phyloP scores from a whole-genome alignment of 2,797 vertebrate species.

The Arctocebus calabarensis region DNA sequence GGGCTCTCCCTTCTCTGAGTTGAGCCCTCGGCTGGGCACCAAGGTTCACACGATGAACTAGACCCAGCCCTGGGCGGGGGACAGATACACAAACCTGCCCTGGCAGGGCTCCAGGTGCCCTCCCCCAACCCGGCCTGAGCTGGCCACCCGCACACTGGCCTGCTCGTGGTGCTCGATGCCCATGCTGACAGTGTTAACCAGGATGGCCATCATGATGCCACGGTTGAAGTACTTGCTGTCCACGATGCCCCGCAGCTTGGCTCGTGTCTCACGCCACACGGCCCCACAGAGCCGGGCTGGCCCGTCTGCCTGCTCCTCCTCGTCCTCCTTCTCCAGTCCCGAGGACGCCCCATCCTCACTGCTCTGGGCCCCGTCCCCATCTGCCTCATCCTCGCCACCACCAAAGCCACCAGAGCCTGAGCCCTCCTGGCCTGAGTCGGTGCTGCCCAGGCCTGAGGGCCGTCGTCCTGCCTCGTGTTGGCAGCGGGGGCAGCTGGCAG shows the following conservation, averaged over 20 bases:
- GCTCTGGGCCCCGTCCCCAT: constrained; percentile 76
- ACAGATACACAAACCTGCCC: not conserved
- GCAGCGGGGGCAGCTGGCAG: constrained; percentile 92
- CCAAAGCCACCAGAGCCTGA: constrained; percentile 68
- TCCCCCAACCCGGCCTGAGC: accelerated
- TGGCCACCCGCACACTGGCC: constrained; percentile 85
- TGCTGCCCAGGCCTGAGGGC: constrained; percentile 81
- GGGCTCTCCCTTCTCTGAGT: not conserved
- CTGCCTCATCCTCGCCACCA: constrained; percentile 78
- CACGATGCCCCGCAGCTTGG: constrained; percentile 96
- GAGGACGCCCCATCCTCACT: constrained; percentile 83
- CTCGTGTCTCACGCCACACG: constrained; percentile 91
- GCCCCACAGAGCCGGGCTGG: constrained; percentile 86
- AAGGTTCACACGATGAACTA: accelerated
- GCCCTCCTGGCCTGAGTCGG: constrained; percentile 83
- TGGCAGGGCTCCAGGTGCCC: not conserved
- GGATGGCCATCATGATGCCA: constrained; percentile 97
- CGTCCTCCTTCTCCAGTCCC: constrained; percentile 86
- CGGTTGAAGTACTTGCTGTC: constrained; percentile 99
- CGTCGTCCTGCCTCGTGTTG: constrained; percentile 81
- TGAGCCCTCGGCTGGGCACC: not conserved
- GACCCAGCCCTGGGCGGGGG: not conserved
- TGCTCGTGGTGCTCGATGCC: constrained; percentile 98
- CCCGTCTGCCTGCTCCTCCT: constrained; percentile 85
- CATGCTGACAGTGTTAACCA: constrained; percentile 99